These are phyloP conservation scores for Stichodactyla mertensii DNA, from an alignment of 64 coral and sea anemone species.

Conservation along the genomic window DNA sequence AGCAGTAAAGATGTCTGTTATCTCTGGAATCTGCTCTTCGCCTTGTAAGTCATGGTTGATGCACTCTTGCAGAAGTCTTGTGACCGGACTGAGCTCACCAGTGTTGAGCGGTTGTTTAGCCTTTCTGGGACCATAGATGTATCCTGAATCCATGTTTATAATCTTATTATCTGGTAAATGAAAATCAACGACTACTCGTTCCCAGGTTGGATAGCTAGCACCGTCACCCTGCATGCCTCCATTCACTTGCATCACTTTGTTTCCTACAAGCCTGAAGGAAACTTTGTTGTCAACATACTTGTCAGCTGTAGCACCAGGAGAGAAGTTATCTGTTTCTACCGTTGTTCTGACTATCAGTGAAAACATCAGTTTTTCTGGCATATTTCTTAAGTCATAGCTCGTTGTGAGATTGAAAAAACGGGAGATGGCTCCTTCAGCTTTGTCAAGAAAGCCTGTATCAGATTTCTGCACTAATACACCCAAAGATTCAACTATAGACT, in stretches of 20 bases:
- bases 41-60: constrained; percentile 32
- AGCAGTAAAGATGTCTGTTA: constrained; percentile 29
- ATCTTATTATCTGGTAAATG: constrained; percentile 34
- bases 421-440: background rate
- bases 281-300: constrained; percentile 48
- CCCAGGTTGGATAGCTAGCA: constrained; percentile 45
- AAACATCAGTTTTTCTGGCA: constrained; percentile 47
- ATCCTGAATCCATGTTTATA: constrained; percentile 1
- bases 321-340: constrained; percentile 30
- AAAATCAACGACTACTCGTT: constrained; percentile 33
- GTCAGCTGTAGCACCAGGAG: constrained; percentile 56
- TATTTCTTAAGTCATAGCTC: constrained; percentile 24
- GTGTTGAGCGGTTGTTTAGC: background rate
- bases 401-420: background rate
- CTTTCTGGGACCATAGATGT: too few relatives aligned
- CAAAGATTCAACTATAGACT: constrained; percentile 27
- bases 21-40: constrained; percentile 22
- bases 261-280: constrained; percentile 5
- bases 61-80: constrained; percentile 32
- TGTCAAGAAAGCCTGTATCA: constrained; percentile 12
- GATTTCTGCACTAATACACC: constrained; percentile 24
- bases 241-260: constrained; percentile 17
- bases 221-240: constrained; percentile 54
- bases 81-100: constrained; percentile 39
- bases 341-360: constrained; percentile 31